Evolutionary conservation across 2,888 invertebrate genomes (phyloP), one percentile per base, ranked within the genome.

Genomic region (Melanophora roralis): DNA sequence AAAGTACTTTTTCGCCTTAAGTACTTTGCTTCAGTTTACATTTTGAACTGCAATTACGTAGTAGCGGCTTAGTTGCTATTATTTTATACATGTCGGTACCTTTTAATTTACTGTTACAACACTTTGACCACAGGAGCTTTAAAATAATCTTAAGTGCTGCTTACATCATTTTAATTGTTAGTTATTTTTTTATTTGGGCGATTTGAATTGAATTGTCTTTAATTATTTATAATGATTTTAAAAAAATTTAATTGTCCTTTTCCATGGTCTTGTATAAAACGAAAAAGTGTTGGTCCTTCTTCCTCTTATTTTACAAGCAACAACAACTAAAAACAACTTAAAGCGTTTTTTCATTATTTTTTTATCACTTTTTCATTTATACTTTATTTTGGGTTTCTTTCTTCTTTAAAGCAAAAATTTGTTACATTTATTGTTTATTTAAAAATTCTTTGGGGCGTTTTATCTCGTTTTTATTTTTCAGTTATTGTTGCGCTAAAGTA

Each of bases 191-290:
- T 6, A 7, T n/a, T 55, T 55, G n/a, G n/a, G n/a, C n/a, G n/a
- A n/a, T n/a, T n/a, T n/a, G n/a, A n/a, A n/a, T n/a, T 34, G 11
- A 34, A 34, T 34, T 36, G 12, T 4, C 19, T 55, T 55, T 55
- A 36, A 36, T 36, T 55, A 53, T 32, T 53, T 27, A 27, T 27
- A 27, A 16, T 36, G 12, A 19, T 12, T 55, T 23, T 36, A 36
- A 55, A 11, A 55, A 55, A 55, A 19, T 55, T 34, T 34, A 55
- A 55, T 34, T 53, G 27, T 8, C 27, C 32, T 36, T 55, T 55
- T 49, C 12, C 23, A 23, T 7, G 36, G n/a, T n/a, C 34, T 36
- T 16, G 34, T 16, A 6, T 55, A 23, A 23, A 23, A 4, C 5
- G 0, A 27, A 12, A 49, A 23, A 49, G n/a, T 49, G 7, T n/a